Percentiles rank a stretch among this genome's conserved stretches.
These are phyloP conservation scores for Strongylocentrotus purpuratus DNA, from an alignment of 35 echinoderm and acorn worm species.

Conservation along the genomic window DNA sequence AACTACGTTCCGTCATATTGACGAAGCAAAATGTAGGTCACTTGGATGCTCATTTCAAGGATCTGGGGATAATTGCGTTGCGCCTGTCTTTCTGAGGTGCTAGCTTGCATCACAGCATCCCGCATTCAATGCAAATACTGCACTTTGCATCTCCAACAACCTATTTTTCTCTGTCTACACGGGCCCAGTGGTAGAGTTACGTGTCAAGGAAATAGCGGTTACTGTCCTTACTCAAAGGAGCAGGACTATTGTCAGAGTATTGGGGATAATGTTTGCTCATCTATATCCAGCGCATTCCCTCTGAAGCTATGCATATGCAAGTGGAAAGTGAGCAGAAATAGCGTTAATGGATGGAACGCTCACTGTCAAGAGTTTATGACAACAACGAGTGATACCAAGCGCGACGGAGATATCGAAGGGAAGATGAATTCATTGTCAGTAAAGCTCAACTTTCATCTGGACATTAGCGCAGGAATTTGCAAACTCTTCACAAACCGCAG, in stretches of 20 bases:
- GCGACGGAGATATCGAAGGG: neutral
- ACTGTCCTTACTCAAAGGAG: neutral
- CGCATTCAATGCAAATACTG: conserved; percentile 11
- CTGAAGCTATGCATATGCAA: conserved; percentile 30
- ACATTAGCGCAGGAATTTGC: neutral
- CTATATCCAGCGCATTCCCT: conserved; percentile 21
- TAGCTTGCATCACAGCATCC: neutral
- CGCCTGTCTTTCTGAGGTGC: neutral
- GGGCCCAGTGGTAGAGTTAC: neutral
- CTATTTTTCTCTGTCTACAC: conserved; percentile 17
- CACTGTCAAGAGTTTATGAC: conserved; percentile 50
- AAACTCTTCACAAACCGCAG: neutral
- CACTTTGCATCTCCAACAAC: conserved; percentile 1
- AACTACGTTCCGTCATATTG: neutral
- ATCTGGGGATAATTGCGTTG: neutral
- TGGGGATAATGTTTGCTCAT: conserved; percentile 38
- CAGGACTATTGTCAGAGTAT: neutral
- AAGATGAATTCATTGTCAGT: conserved; percentile 24
- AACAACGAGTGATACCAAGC: neutral
- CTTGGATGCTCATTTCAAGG: neutral
- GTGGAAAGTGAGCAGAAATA: conserved; percentile 31
- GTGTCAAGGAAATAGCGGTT: conserved; percentile 16
- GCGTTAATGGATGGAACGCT: conserved; percentile 41
- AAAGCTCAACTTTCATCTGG: conserved; percentile 16
- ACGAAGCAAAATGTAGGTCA: neutral